These are phyloP conservation scores for Dasyprocta punctata DNA, from an alignment of 2,113 vertebrate genomes.

Conservation along the genomic window DNA sequence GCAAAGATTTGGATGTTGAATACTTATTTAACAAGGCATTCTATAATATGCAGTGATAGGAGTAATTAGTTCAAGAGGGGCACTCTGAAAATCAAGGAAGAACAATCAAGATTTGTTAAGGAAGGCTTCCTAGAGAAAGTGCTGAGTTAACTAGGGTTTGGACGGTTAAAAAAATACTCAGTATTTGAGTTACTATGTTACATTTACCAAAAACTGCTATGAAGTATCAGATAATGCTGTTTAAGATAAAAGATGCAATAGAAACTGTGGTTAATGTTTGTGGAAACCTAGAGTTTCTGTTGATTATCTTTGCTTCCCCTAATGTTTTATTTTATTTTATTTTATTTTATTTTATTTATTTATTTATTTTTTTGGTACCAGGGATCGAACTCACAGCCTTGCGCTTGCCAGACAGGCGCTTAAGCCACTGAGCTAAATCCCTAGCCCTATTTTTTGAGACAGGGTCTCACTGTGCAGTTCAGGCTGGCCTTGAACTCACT, in stretches of 20 bases:
- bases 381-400: no score
- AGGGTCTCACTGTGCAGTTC: no score
- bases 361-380: no score
- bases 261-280: background rate
- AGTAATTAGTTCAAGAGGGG: background rate
- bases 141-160: background rate
- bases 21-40: background rate
- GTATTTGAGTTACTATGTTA: background rate
- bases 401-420: no score
- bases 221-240: background rate
- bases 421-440: no score
- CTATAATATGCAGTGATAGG: background rate
- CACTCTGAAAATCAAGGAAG: background rate
- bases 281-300: conserved; percentile 5
- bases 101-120: background rate
- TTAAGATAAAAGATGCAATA: background rate
- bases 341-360: no score
- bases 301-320: background rate
- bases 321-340: no score
- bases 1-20: background rate
- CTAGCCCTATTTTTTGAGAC: no score
- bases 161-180: background rate
- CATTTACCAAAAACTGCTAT: background rate
- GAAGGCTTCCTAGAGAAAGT: background rate
- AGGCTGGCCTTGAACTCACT: no score